Conservation (phyloP, 2,113 vertebrate genomes). For the Petrocephalus zakoni region DNA sequence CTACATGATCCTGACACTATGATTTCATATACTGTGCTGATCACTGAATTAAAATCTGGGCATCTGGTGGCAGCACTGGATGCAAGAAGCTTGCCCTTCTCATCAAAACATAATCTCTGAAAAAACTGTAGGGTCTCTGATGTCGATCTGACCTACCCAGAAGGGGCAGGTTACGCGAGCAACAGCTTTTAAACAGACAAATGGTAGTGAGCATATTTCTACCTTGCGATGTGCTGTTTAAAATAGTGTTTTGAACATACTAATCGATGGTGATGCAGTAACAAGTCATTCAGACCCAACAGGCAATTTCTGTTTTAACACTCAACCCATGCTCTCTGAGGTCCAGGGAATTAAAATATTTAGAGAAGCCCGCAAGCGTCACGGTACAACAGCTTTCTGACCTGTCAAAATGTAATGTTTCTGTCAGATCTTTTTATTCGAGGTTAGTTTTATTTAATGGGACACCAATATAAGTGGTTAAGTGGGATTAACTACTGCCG, state of each 20-base stretch:
- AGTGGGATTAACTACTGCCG: constrained; percentile 10
- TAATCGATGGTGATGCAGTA: background rate
- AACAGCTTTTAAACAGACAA: background rate
- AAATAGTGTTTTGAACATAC: background rate
- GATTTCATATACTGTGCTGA: background rate
- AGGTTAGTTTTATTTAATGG: constrained; percentile 7
- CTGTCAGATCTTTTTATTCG: constrained; percentile 13
- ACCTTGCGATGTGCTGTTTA: background rate
- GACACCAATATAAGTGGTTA: background rate
- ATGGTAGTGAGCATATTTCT: background rate
- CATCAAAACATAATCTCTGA: background rate
- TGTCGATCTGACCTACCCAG: background rate
- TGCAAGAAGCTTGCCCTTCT: background rate
- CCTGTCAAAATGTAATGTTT: constrained; percentile 7
- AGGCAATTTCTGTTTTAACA: background rate
- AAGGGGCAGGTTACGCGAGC: constrained; percentile 4
- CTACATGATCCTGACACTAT: background rate
- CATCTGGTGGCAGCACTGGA: background rate
- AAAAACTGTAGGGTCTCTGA: background rate
- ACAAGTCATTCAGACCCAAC: background rate
- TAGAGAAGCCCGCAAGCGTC: background rate
- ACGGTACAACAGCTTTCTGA: background rate
- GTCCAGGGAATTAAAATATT: constrained; percentile 15
- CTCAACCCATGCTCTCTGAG: background rate
- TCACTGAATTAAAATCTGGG: background rate